These are phyloP conservation scores for Polyommatus iphigenia DNA, from an alignment of 2,888 invertebrate genomes.

Conservation along the genomic window DNA sequence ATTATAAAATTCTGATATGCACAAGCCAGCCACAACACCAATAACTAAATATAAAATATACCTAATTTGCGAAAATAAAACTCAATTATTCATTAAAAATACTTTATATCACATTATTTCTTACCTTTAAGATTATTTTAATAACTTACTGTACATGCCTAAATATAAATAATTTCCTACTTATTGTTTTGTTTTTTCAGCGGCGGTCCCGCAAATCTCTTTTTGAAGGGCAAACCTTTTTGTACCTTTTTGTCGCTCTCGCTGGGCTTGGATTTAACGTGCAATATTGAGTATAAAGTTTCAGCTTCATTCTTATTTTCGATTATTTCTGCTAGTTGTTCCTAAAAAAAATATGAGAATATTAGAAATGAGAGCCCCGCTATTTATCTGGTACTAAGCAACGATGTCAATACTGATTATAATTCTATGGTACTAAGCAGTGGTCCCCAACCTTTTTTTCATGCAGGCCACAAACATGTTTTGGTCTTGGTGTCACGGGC, in stretches of 20 bases:
- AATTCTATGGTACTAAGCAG: no score
- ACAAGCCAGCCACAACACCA: not conserved
- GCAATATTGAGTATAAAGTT: constrained; percentile 85
- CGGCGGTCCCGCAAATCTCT: constrained; percentile 53
- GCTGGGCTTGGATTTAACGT: constrained; percentile 82
- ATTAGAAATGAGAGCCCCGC: no score
- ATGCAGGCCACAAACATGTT: no score
- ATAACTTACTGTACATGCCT: constrained; percentile 33
- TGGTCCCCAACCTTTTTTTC: no score
- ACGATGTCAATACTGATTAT: no score
- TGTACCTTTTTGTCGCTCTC: constrained; percentile 64
- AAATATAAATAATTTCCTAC: constrained; percentile 36
- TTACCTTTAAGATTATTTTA: not conserved
- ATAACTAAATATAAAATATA: not conserved
- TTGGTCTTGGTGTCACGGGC: no score
- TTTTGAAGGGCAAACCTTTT: constrained; percentile 60
- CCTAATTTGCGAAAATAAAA: constrained; percentile 1
- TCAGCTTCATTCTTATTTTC: constrained; percentile 86
- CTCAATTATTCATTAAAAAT: not conserved
- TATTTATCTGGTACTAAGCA: no score
- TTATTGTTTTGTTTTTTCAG: constrained; percentile 43
- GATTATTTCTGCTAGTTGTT: constrained; percentile 84
- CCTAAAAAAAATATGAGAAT: constrained; percentile 62
- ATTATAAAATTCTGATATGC: not conserved
- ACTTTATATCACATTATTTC: constrained; percentile 1